Evolutionary conservation across 1,140 invertebrate species (phyloP).

Genomic region (Apolygus lucorum): DNA sequence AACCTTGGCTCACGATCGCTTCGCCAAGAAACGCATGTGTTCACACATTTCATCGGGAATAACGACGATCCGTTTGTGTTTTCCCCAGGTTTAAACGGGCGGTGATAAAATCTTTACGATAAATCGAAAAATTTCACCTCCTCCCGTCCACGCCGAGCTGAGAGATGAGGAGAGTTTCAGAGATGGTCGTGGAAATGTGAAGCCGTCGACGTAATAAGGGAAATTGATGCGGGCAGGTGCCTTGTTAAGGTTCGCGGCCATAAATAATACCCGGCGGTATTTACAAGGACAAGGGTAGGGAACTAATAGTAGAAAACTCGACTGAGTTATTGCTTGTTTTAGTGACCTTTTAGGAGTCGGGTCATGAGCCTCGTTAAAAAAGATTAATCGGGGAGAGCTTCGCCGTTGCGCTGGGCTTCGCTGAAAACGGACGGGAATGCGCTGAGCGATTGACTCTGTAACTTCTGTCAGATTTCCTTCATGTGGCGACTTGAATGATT

Average conservation of each 20-base stretch:
- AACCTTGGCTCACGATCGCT: neutral
- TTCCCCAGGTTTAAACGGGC: too few relatives aligned
- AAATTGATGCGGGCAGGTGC: constrained; percentile 10
- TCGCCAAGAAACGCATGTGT: neutral
- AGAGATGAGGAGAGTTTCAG: neutral
- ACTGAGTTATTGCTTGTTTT: constrained; percentile 1
- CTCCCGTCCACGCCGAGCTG: neutral
- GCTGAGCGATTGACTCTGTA: neutral
- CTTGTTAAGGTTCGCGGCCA: neutral
- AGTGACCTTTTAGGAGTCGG: constrained; percentile 4
- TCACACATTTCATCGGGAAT: neutral
- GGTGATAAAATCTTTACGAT: neutral
- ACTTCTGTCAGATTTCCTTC: too few relatives aligned
- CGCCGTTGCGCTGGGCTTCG: neutral
- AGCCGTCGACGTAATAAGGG: constrained; percentile 3
- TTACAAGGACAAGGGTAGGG: constrained; percentile 15
- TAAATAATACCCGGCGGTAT: constrained; percentile 11
- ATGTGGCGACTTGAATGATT: too few relatives aligned
- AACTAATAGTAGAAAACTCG: neutral
- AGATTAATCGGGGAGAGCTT: constrained; percentile 6
- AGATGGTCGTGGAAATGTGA: neutral
- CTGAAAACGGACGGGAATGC: neutral
- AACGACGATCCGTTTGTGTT: neutral
- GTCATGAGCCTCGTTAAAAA: constrained; percentile 14
- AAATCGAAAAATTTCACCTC: too few relatives aligned